These are phyloP conservation scores for Kradibia gibbosae DNA, from an alignment of 1,140 invertebrate genomes.

Conservation along the genomic window DNA sequence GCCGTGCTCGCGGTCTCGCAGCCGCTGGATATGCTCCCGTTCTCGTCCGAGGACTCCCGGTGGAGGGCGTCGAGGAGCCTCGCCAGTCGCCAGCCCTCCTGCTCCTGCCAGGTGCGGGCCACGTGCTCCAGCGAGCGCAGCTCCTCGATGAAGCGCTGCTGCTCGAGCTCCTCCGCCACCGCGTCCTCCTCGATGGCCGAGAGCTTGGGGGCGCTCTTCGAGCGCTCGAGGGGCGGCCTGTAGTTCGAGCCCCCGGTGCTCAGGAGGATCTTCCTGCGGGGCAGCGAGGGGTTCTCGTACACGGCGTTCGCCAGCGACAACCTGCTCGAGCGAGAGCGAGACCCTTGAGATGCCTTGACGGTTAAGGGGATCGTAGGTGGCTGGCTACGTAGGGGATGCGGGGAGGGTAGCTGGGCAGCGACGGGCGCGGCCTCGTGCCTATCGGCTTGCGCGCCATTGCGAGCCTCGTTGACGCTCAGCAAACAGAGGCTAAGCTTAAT, in stretches of 20 bases:
- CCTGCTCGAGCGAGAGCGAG: constrained; percentile 53
- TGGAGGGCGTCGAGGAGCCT: constrained; percentile 67
- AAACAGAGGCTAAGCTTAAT: too few relatives aligned
- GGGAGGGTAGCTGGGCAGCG: too few relatives aligned
- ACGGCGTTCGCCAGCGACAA: constrained; percentile 90
- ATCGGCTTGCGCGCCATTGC: too few relatives aligned
- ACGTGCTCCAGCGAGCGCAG: constrained; percentile 66
- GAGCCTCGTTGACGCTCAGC: too few relatives aligned
- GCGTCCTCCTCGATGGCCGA: constrained; percentile 94
- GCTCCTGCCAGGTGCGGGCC: constrained; percentile 68
- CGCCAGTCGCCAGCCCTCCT: constrained; percentile 68
- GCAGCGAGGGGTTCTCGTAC: constrained; percentile 89
- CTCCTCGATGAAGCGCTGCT: constrained; percentile 67
- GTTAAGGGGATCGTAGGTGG: too few relatives aligned
- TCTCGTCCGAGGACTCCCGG: constrained; percentile 76
- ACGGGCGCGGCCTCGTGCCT: too few relatives aligned
- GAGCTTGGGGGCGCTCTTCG: constrained; percentile 95
- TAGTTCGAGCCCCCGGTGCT: constrained; percentile 88
- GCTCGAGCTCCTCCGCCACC: constrained; percentile 85
- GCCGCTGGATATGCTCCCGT: constrained; percentile 82
- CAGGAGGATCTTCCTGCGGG: constrained; percentile 83
- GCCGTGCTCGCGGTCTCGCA: constrained; percentile 85
- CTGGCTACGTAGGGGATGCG: too few relatives aligned
- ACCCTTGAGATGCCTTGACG: too few relatives aligned
- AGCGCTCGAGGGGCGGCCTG: constrained; percentile 92